A percentile compares a stretch with the other conserved stretches of the same genome.
Conservation (phyloP, 2,797 vertebrate species). For the Enoplosus armatus region DNA sequence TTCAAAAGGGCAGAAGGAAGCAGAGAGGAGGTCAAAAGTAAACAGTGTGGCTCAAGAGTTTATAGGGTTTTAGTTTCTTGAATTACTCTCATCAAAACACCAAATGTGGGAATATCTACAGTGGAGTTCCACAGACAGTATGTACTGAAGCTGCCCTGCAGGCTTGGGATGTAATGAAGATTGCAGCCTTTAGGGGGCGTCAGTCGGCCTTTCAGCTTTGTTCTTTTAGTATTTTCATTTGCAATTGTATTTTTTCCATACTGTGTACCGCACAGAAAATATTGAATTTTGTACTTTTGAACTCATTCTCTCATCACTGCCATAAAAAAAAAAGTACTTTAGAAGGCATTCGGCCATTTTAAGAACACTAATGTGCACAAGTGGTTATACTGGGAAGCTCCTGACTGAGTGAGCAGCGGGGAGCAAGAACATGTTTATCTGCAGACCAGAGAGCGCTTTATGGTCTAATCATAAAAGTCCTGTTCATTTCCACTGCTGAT, state of each 20-base stretch:
- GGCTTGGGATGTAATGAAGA: not conserved
- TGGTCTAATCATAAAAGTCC: slow-evolving; percentile 21
- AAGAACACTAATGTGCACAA: not conserved
- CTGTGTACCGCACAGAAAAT: not conserved
- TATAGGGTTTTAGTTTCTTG: no score
- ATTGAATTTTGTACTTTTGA: not conserved
- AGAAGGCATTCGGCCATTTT: not conserved
- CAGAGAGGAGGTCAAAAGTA: not conserved
- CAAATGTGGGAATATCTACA: not conserved
- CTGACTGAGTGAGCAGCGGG: not conserved
- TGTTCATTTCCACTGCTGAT: not conserved
- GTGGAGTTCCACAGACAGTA: not conserved
- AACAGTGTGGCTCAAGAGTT: not conserved
- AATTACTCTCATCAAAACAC: not conserved
- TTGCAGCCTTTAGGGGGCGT: not conserved
- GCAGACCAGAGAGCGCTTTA: slow-evolving; percentile 4
- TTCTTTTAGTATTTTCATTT: not conserved
- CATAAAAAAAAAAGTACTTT: not conserved
- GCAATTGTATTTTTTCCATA: no score
- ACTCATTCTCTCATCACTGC: not conserved
- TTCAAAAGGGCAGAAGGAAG: not conserved
- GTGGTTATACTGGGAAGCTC: not conserved
- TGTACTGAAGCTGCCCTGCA: not conserved
- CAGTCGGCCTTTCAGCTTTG: not conserved
- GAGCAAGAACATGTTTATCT: not conserved